phyloP scores from a whole-genome alignment of 2,113 vertebrate species.

The Xyliphius kryptos region DNA sequence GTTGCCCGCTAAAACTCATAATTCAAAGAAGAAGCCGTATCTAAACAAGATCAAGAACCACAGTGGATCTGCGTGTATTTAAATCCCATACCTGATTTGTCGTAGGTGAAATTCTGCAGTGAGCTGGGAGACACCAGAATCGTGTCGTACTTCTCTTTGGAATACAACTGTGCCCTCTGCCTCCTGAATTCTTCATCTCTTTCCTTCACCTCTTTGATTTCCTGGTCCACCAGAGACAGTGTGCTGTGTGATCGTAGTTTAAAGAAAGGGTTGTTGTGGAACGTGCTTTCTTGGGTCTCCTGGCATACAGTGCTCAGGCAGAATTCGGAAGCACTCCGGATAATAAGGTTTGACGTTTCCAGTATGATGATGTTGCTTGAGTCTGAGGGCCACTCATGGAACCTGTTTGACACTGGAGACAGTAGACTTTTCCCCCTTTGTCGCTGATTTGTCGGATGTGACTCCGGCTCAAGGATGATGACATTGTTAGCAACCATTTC shows the following conservation, averaged over 20 bases:
- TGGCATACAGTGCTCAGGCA: slow-evolving; percentile 60
- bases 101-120: slow-evolving; percentile 59
- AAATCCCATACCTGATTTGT: slow-evolving; percentile 59
- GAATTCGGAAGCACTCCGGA: slow-evolving; percentile 66
- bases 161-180: slow-evolving; percentile 60
- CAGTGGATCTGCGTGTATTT: too few species aligned
- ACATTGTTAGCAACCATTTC: slow-evolving; percentile 60
- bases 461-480: slow-evolving; percentile 60
- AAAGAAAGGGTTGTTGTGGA: slow-evolving; percentile 72
- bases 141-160: slow-evolving; percentile 49
- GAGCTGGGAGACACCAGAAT: slow-evolving; percentile 50
- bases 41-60: too few species aligned
- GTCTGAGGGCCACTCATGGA: slow-evolving; percentile 55
- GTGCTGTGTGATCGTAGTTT: slow-evolving; percentile 69
- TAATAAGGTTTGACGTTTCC: slow-evolving; percentile 66
- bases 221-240: slow-evolving; percentile 67
- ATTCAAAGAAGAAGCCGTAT: too few species aligned
- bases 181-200: slow-evolving; percentile 68
- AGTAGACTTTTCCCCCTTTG: slow-evolving; percentile 30
- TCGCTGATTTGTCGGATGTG: slow-evolving; percentile 39
- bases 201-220: slow-evolving; percentile 67
- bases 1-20: too few species aligned
- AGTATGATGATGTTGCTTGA: slow-evolving; percentile 62
- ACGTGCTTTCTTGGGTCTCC: slow-evolving; percentile 61
- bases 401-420: slow-evolving; percentile 26